Evolutionary conservation across 2,888 invertebrate genomes (phyloP).

Genomic region (Pherbina coryleti): DNA sequence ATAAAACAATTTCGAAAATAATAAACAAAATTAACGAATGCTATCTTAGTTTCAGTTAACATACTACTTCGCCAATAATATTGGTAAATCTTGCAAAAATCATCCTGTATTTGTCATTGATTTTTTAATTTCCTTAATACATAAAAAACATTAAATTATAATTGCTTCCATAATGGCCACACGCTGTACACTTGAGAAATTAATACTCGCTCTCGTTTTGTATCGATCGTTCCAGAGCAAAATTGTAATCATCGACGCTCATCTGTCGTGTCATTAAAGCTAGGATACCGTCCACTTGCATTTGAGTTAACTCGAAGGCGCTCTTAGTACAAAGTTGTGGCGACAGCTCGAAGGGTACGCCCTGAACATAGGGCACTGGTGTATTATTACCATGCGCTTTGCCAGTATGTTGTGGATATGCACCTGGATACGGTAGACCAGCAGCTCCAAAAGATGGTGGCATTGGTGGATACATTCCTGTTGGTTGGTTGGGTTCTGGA

Average conservation of each 20-base stretch:
- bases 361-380: slow-evolving; percentile 61
- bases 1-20: too few relatives aligned
- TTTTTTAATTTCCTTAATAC: neutral
- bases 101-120: neutral
- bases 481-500: slow-evolving; percentile 18
- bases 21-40: too few relatives aligned
- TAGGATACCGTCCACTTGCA: slow-evolving; percentile 63
- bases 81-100: neutral
- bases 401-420: slow-evolving; percentile 46
- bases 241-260: slow-evolving; percentile 61
- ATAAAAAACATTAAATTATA: neutral
- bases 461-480: slow-evolving; percentile 56
- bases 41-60: too few relatives aligned
- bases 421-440: slow-evolving; percentile 52
- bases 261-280: slow-evolving; percentile 63
- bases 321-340: slow-evolving; percentile 58
- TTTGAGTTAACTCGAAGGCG: slow-evolving; percentile 57
- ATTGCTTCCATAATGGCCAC: neutral
- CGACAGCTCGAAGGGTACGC: slow-evolving; percentile 63
- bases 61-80: too few relatives aligned
- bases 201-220: slow-evolving; percentile 59
- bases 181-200: neutral
- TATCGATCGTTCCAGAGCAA: slow-evolving; percentile 61
- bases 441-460: slow-evolving; percentile 49
- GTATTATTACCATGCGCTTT: slow-evolving; percentile 11